Evolutionary conservation across 2,888 invertebrate species (phyloP).

Genomic region (Chymomyza procnemis): DNA sequence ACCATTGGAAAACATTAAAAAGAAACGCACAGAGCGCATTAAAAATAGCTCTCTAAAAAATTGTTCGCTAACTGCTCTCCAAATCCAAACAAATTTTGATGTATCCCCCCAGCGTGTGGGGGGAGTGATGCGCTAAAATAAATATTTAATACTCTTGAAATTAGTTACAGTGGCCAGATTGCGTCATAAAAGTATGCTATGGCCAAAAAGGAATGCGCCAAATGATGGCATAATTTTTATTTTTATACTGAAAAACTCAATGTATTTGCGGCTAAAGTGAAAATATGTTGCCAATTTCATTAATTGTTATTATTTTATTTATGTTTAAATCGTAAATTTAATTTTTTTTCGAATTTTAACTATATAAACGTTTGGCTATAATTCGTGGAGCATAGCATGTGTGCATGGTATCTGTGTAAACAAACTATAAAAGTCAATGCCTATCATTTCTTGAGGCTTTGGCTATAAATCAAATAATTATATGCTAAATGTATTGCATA

Average conservation of each 20-base stretch:
- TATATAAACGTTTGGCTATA: conserved; percentile 20
- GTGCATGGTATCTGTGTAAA: neutral
- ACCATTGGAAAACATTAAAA: neutral
- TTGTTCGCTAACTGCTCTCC: neutral
- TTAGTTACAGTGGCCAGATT: conserved; percentile 18
- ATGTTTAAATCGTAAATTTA: conserved; percentile 23
- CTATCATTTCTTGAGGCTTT: conserved; percentile 31
- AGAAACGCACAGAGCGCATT: neutral
- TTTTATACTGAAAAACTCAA: conserved; percentile 43
- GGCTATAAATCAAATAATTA: conserved; percentile 58
- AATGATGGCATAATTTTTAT: conserved; percentile 55
- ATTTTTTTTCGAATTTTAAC: conserved; percentile 13
- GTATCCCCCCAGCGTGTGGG: neutral
- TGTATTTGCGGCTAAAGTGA: neutral
- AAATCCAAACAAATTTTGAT: neutral
- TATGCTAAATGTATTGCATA: conserved; percentile 16
- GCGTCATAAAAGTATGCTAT: conserved; percentile 36
- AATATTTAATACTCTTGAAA: neutral
- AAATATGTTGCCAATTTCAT: conserved; percentile 16
- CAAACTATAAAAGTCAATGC: conserved; percentile 17
- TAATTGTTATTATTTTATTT: conserved; percentile 12
- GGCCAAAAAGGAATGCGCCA: neutral
- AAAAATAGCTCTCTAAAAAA: neutral
- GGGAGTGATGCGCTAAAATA: neutral
- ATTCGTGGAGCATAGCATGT: neutral